These are phyloP conservation scores for Dasypus novemcinctus DNA, from an alignment of 2,113 vertebrate species.

Conservation along the genomic window DNA sequence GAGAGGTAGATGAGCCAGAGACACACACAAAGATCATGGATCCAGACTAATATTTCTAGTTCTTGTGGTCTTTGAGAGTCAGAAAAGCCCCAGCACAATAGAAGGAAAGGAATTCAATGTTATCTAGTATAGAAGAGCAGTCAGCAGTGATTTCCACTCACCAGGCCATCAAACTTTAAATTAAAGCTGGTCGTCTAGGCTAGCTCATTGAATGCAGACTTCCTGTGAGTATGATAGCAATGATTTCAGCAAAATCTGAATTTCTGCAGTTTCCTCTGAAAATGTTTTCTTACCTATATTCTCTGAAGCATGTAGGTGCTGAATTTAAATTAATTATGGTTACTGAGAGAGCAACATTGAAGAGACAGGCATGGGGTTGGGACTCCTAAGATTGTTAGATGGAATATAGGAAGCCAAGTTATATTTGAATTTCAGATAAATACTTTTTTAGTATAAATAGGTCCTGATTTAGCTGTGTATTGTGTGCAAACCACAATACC, in stretches of 20 bases:
- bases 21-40: not conserved
- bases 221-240: not conserved
- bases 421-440: slow-evolving; percentile 1
- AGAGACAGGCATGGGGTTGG: not conserved
- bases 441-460: not conserved
- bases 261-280: slow-evolving; percentile 19
- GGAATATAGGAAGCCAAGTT: not conserved
- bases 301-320: not conserved
- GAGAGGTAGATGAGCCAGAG: not conserved
- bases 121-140: not conserved
- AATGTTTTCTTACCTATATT: not conserved
- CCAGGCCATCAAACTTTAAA: slow-evolving; percentile 36
- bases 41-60: not conserved
- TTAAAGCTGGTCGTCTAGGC: not conserved
- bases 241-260: slow-evolving; percentile 13
- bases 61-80: not conserved
- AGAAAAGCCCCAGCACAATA: not conserved
- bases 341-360: not conserved
- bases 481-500: not conserved
- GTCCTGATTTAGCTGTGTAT: not conserved
- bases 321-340: slow-evolving; percentile 36
- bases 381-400: not conserved
- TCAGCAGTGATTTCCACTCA: not conserved
- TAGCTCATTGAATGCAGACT: not conserved
- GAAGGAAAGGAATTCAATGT: not conserved